phyloP scores from a whole-genome alignment of 2,113 vertebrate species.

The Physeter macrocephalus region DNA sequence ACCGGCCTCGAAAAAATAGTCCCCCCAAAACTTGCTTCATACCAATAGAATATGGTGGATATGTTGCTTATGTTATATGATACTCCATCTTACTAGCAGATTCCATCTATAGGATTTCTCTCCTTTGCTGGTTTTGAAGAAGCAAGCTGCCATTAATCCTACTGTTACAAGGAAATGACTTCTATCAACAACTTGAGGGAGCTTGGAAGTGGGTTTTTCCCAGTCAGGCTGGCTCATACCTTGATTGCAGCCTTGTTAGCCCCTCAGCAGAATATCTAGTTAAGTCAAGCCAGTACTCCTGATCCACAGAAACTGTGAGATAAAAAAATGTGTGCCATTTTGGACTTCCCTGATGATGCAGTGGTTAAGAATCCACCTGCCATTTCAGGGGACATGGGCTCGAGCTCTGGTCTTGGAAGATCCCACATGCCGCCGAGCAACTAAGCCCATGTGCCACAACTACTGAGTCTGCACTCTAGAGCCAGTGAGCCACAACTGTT shows the following conservation, averaged over 20 bases:
- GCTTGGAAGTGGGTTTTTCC: background rate
- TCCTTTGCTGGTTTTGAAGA: background rate
- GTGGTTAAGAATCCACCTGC: too few relatives aligned
- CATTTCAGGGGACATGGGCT: too few relatives aligned
- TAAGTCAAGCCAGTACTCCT: background rate
- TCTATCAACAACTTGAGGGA: background rate
- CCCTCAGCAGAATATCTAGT: background rate
- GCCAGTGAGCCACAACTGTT: too few relatives aligned
- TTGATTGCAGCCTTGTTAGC: background rate
- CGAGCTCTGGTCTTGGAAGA: too few relatives aligned
- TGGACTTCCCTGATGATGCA: too few relatives aligned
- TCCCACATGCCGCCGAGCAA: too few relatives aligned
- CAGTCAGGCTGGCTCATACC: background rate
- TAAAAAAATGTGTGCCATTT: background rate
- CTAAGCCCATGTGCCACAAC: too few relatives aligned
- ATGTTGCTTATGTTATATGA: fast-evolving
- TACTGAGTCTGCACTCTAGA: too few relatives aligned
- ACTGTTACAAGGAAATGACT: background rate
- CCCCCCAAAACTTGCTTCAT: background rate
- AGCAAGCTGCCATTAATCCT: background rate
- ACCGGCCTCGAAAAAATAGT: background rate
- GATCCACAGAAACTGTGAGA: background rate
- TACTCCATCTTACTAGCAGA: background rate
- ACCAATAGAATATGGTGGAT: background rate
- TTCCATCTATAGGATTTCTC: background rate